Evolutionary conservation across 2,888 invertebrate species (phyloP).

Genomic region (Teinopalpus imperialis): DNA sequence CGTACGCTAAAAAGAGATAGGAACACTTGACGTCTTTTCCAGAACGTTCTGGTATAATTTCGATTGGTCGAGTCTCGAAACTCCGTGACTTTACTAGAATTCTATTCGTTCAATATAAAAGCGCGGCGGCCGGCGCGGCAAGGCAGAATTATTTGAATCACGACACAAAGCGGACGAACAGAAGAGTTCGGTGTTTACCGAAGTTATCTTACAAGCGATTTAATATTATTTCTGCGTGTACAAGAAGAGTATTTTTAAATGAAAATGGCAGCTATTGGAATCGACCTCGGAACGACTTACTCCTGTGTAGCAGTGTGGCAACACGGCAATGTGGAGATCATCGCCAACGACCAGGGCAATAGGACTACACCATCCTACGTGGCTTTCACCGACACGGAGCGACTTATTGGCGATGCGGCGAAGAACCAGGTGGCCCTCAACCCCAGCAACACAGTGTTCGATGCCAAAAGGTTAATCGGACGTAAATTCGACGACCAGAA

Average conservation of each 20-base stretch:
- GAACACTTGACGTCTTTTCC: constrained; percentile 36
- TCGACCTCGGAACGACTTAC: constrained; percentile 92
- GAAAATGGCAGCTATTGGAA: constrained; percentile 72
- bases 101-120: constrained; percentile 42
- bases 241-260: constrained; percentile 20
- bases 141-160: constrained; percentile 23
- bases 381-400: constrained; percentile 92
- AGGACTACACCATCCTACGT: constrained; percentile 94
- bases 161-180: constrained; percentile 18
- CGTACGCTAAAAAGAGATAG: constrained; percentile 40
- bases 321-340: constrained; percentile 67
- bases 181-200: constrained; percentile 20
- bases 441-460: constrained; percentile 88
- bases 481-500: constrained; percentile 88
- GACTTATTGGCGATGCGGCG: constrained; percentile 93
- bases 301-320: constrained; percentile 94
- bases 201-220: constrained; percentile 22
- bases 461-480: constrained; percentile 92
- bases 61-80: constrained; percentile 45
- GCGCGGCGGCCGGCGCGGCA: constrained; percentile 28
- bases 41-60: constrained; percentile 40
- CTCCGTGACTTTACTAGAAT: constrained; percentile 52
- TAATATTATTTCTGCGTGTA: constrained; percentile 15
- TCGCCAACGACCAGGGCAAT: constrained; percentile 93
- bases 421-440: constrained; percentile 92